phyloP scores from a whole-genome alignment of 2,888 invertebrate species.

The Clivina fossor region DNA sequence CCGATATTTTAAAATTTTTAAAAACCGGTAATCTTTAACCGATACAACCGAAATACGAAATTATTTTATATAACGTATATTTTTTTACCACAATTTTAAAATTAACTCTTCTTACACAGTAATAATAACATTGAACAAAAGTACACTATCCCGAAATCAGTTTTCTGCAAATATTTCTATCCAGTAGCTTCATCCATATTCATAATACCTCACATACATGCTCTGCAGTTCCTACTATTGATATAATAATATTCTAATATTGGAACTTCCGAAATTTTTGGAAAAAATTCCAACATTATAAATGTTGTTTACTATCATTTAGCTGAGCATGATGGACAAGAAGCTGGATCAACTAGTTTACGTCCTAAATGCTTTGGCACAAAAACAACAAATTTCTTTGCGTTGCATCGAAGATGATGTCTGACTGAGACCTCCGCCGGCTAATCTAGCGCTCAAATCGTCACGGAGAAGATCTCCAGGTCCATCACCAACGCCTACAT shows the following conservation, averaged over 20 bases:
- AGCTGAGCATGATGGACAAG: slow-evolving; percentile 64
- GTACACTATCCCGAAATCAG: background rate
- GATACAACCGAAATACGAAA: too few species aligned
- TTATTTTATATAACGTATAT: too few species aligned
- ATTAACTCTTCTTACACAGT: too few species aligned
- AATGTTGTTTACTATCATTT: slow-evolving; percentile 43
- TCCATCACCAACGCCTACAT: too few species aligned
- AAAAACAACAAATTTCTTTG: slow-evolving; percentile 58
- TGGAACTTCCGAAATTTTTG: background rate
- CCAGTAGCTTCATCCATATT: background rate
- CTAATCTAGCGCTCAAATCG: slow-evolving; percentile 21
- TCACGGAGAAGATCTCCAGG: slow-evolving; percentile 19
- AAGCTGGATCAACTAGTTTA: slow-evolving; percentile 63
- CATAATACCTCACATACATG: background rate
- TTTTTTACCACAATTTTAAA: too few species aligned
- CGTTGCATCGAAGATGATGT: slow-evolving; percentile 58
- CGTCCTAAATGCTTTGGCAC: slow-evolving; percentile 60
- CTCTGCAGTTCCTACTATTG: background rate
- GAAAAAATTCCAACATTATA: background rate
- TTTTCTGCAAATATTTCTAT: background rate
- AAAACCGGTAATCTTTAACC: too few species aligned
- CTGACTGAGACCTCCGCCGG: slow-evolving; percentile 44
- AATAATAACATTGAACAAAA: too few species aligned
- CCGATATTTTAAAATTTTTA: too few species aligned
- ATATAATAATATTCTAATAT: background rate